Conservation (phyloP, 2,888 invertebrate species). For the Conomelus anceps region DNA sequence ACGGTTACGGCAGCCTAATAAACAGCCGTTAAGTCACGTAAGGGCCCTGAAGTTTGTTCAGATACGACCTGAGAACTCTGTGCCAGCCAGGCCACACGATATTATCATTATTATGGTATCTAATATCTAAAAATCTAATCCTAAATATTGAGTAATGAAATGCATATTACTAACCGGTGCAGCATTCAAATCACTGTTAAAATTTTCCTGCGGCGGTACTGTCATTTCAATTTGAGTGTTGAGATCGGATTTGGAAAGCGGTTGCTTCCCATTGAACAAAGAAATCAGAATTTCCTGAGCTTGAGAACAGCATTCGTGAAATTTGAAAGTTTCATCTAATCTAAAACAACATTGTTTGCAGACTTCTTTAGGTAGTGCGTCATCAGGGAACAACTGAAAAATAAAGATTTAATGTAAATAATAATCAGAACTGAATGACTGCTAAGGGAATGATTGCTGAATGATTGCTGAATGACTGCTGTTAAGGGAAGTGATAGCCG, state of each 20-base stretch:
- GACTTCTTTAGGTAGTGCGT: slow-evolving; percentile 37
- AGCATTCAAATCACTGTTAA: neutral
- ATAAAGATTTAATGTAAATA: neutral
- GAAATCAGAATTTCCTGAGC: slow-evolving; percentile 36
- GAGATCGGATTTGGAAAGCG: neutral
- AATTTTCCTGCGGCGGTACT: neutral
- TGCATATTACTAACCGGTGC: neutral
- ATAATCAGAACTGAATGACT: neutral
- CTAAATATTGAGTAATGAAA: too few species aligned
- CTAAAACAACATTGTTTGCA: slow-evolving; percentile 37
- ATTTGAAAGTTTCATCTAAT: slow-evolving; percentile 37
- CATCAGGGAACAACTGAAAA: slow-evolving; percentile 37
- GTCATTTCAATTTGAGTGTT: neutral
- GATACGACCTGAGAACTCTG: too few species aligned
- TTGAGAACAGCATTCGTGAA: slow-evolving; percentile 36
- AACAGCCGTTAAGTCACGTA: too few species aligned
- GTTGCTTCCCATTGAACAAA: slow-evolving; percentile 32
- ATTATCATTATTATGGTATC: too few species aligned
- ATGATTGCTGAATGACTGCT: too few species aligned
- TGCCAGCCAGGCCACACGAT: too few species aligned
- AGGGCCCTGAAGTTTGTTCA: too few species aligned
- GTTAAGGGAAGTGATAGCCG: too few species aligned
- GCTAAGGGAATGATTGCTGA: neutral
- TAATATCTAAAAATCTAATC: too few species aligned
- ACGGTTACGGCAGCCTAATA: too few species aligned